Evolutionary conservation across 2,888 invertebrate genomes (phyloP).

Genomic region (Gymnosoma rotundatum): DNA sequence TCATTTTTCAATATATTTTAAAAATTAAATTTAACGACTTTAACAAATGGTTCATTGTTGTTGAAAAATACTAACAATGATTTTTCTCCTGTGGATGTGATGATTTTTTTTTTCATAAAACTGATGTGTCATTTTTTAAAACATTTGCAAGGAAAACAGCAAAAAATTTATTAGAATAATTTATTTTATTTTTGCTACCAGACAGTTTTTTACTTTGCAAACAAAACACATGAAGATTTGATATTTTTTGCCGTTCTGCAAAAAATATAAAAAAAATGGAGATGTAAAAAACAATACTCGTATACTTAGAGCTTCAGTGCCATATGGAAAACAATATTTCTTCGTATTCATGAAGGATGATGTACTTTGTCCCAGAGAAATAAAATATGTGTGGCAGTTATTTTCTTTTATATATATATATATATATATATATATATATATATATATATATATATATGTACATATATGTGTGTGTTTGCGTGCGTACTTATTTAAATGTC

Average conservation of each 20-base stretch:
- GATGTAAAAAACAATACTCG: not conserved
- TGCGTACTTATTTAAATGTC: constrained; percentile 16
- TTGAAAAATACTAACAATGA: not conserved
- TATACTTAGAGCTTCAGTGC: constrained; percentile 10
- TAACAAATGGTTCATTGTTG: not conserved
- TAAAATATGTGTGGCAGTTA: not conserved
- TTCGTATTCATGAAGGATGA: constrained; percentile 17
- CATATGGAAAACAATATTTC: constrained; percentile 40
- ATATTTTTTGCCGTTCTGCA: not conserved
- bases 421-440: no score
- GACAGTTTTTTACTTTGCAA: constrained; percentile 29
- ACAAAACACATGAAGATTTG: constrained; percentile 27
- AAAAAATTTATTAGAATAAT: constrained; percentile 21
- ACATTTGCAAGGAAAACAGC: not conserved
- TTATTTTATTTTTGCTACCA: constrained; percentile 17
- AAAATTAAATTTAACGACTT: no score
- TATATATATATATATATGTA: no score
- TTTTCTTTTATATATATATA: not conserved
- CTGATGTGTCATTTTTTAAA: not conserved
- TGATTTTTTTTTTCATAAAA: not conserved
- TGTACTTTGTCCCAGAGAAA: not conserved
- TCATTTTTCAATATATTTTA: no score
- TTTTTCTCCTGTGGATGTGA: constrained; percentile 4
- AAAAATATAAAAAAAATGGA: not conserved
- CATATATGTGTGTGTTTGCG: no score